Conservation (phyloP, 2,797 vertebrate species). For the Knipowitschia caucasica region DNA sequence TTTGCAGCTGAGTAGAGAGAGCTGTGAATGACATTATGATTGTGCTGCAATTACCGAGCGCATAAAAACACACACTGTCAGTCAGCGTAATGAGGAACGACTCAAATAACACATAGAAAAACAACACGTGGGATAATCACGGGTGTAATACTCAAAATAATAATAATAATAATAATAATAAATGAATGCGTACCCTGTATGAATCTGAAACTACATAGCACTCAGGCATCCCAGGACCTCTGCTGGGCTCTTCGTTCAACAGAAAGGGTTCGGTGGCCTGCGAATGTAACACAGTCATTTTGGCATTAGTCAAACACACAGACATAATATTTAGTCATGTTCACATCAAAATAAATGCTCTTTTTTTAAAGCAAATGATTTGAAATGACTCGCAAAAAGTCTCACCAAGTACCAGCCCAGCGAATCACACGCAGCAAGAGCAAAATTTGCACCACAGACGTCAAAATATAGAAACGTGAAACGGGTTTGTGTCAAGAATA, state of each 20-base stretch:
- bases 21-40: conserved; percentile 82
- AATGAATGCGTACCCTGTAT: conserved; percentile 80
- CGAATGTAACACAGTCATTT: conserved; percentile 71
- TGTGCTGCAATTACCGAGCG: conserved; percentile 74
- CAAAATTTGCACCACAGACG: background rate
- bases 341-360: conserved; percentile 7
- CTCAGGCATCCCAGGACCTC: conserved; percentile 82
- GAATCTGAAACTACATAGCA: conserved; percentile 85
- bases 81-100: conserved; percentile 68
- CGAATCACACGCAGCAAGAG: background rate
- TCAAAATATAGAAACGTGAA: background rate
- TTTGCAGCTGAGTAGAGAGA: conserved; percentile 78
- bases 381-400: background rate
- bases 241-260: conserved; percentile 81
- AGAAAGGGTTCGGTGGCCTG: conserved; percentile 82
- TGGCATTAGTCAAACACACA: conserved; percentile 33
- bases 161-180: conserved; percentile 58
- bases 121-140: conserved; percentile 50
- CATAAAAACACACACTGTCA: conserved; percentile 75
- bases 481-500: background rate
- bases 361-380: background rate
- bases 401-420: conserved; percentile 5
- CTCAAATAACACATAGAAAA: conserved; percentile 69
- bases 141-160: conserved; percentile 44
- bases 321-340: conserved; percentile 22